Evolutionary conservation across 2,797 vertebrate species (phyloP), one percentile per base, ranked within the genome.

Genomic region (Chelidonichthys spinosus): DNA sequence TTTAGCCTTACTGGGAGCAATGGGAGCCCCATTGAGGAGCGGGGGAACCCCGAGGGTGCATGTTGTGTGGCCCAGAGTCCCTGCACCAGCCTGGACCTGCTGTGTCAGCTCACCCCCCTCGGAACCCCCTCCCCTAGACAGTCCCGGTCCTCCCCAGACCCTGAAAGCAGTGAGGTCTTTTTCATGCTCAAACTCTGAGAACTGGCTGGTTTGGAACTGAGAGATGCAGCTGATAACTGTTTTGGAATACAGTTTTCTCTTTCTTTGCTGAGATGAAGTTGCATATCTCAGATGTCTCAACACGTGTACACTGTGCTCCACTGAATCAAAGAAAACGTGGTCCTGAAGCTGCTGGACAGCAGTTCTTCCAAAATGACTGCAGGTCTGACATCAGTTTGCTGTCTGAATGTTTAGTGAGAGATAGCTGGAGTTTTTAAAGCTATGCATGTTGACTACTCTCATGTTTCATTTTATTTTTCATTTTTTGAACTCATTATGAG

Each of bases 1-100:
- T 79, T 88, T 17, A 85, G 78, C 70, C 36, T 74, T 1, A 42
- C 50, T 56, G 55, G 66, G 65, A 78, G 61, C 76, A 36, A 72
- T 18, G 52, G 61, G 36, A 73, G 69, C 68, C 96, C 96, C 72
- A 96, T 96, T 0, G 97, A 98, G 87, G 97, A 98, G 91, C 90
- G 98, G 25, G 97, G 97, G 0, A 96, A 94, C 73, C 98, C 98
- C 0, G 97, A 98, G 89, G 97, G 98, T 0, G 97, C 97, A 7
- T 99, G 97, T 84, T 96, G 94, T 0, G 89, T 95, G 55, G 89
- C 92, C 25, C 93, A 75, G 3, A 96, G 95, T 18, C 92, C 93
- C 56, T 97, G 95, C 47, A 63, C 50, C 39, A 96, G 95, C 80
- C 58, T 88, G 6, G 91, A 95, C 80, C 84, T 85, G 70, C 92